Conservation (phyloP, 1,140 invertebrate species). For the Drosophila sp. region DNA sequence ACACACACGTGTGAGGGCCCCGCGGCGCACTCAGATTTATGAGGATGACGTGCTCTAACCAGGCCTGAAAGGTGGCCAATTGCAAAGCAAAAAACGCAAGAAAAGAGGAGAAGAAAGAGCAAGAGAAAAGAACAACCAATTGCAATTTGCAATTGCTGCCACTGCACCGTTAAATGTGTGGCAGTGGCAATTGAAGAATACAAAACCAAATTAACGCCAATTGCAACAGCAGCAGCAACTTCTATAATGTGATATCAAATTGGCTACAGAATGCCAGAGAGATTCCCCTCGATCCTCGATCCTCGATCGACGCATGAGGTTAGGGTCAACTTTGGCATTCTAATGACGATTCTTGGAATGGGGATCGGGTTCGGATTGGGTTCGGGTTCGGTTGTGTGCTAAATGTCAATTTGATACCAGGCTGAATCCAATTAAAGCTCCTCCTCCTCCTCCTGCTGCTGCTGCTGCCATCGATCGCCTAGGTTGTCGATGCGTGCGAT, state of each 20-base stretch:
- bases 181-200: slow-evolving; percentile 56
- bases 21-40: slow-evolving; percentile 58
- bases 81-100: slow-evolving; percentile 8
- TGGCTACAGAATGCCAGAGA: slow-evolving; percentile 25
- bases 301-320: slow-evolving; percentile 64
- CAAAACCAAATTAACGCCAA: slow-evolving; percentile 76
- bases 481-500: slow-evolving; percentile 57
- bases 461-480: slow-evolving; percentile 61
- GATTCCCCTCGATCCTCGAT: slow-evolving; percentile 19
- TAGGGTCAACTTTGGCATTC: slow-evolving; percentile 59
- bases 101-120: slow-evolving; percentile 30
- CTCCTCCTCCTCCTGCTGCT: slow-evolving; percentile 61
- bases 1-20: slow-evolving; percentile 45
- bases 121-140: slow-evolving; percentile 26
- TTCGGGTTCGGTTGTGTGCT: slow-evolving; percentile 53
- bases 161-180: slow-evolving; percentile 69
- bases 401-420: slow-evolving; percentile 78
- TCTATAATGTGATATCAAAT: slow-evolving; percentile 71
- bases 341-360: slow-evolving; percentile 22
- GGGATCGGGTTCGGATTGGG: slow-evolving; percentile 19
- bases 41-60: slow-evolving; percentile 50
- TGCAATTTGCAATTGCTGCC: slow-evolving; percentile 75
- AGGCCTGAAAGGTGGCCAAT: slow-evolving; percentile 25
- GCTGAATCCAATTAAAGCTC: slow-evolving; percentile 75
- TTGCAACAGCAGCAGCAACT: slow-evolving; percentile 45